phyloP scores from a whole-genome alignment of 2,113 vertebrate species.

The Antechinus stuartii region DNA sequence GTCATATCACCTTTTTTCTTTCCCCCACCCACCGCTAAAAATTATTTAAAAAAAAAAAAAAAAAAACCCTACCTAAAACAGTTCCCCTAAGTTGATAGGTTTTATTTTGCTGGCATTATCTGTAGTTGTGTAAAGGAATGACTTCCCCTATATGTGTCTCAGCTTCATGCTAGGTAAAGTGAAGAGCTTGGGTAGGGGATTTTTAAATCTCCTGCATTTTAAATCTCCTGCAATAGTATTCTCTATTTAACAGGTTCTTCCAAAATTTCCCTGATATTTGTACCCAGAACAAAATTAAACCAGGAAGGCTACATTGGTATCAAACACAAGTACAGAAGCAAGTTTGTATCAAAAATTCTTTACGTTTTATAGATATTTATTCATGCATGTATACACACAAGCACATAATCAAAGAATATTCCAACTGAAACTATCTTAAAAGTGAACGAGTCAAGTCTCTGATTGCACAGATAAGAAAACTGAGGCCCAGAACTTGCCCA shows the following conservation, averaged over 20 bases:
- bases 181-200: background rate
- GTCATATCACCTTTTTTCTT: no score
- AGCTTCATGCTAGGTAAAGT: background rate
- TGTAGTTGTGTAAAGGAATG: background rate
- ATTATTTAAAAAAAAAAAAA: background rate
- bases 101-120: background rate
- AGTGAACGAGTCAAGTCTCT: no score
- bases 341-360: background rate
- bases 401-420: no score
- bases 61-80: background rate
- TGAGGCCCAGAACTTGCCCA: no score
- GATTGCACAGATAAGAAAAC: no score
- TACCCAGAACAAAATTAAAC: background rate
- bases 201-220: background rate
- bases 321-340: background rate
- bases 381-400: no score
- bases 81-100: background rate
- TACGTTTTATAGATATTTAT: background rate
- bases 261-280: no score
- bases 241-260: no score
- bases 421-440: no score
- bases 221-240: no score
- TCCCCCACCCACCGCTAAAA: background rate
- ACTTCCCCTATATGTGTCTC: background rate
- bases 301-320: background rate